These are phyloP conservation scores for Thecophora atra DNA, from an alignment of 2,888 invertebrate genomes.

Conservation along the genomic window DNA sequence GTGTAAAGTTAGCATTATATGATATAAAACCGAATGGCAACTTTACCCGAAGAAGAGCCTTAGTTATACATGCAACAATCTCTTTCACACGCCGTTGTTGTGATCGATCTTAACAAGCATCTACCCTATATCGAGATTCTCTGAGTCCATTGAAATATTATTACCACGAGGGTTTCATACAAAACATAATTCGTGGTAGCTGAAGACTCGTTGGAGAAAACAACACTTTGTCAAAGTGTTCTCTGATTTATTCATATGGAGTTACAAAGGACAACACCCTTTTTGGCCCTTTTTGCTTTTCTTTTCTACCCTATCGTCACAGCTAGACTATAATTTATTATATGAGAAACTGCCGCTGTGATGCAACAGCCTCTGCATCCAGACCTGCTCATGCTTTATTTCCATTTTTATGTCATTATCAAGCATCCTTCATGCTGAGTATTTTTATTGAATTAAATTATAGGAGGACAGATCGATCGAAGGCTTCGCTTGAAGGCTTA, in stretches of 20 bases:
- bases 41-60: not conserved
- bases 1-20: too few species aligned
- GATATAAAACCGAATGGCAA: not conserved
- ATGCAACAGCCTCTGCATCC: not conserved
- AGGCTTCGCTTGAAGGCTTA: constrained; percentile 18
- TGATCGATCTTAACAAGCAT: constrained; percentile 7
- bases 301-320: not conserved
- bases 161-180: too few species aligned
- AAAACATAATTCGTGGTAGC: too few species aligned
- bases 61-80: constrained; percentile 4
- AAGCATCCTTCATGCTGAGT: constrained; percentile 21
- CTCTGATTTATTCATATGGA: not conserved
- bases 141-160: too few species aligned
- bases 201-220: too few species aligned
- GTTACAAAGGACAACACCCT: not conserved
- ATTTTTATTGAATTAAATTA: constrained; percentile 25
- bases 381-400: not conserved
- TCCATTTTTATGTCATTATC: constrained; percentile 20
- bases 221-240: not conserved
- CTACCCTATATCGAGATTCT: too few species aligned
- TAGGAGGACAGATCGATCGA: constrained; percentile 2
- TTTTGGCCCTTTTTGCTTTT: not conserved
- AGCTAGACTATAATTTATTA: constrained; percentile 18
- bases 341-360: not conserved
- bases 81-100: not conserved